Evolutionary conservation across 2,797 vertebrate genomes (phyloP).

Genomic region (Sylvia borin): DNA sequence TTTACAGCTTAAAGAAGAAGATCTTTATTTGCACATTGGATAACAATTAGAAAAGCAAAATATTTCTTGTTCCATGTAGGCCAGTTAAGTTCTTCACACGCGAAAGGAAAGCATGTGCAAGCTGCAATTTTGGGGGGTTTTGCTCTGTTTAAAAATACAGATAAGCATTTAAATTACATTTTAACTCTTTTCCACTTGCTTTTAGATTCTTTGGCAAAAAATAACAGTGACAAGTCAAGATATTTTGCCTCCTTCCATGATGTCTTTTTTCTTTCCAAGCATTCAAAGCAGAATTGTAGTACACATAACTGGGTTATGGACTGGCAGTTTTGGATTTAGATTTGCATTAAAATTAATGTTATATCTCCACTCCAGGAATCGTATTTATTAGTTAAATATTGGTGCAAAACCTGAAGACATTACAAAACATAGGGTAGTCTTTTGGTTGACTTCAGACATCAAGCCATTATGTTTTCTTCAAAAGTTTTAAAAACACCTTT

Average conservation of each 20-base stretch:
- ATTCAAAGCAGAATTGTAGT: not conserved
- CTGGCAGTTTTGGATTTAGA: not conserved
- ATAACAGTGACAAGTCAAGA: not conserved
- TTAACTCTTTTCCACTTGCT: not conserved
- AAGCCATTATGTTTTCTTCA: not conserved
- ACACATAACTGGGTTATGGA: not conserved
- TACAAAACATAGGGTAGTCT: not conserved
- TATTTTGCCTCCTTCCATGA: not conserved
- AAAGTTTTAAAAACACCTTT: not conserved
- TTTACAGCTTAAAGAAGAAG: not conserved
- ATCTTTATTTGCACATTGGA: not conserved
- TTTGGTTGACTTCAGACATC: not conserved
- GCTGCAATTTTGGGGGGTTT: not conserved
- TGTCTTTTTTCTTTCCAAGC: not conserved
- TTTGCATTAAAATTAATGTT: not conserved
- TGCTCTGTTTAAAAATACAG: not conserved
- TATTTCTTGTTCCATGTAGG: not conserved
- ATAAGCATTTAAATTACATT: not conserved
- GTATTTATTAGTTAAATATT: not conserved
- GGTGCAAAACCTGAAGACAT: not conserved
- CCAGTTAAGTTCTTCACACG: not conserved
- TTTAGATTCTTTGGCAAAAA: not conserved
- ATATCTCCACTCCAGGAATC: not conserved
- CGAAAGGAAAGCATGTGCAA: not conserved
- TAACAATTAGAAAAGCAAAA: not conserved